phyloP scores from a whole-genome alignment of 2,113 vertebrate species.

The Stercorarius parasiticus region DNA sequence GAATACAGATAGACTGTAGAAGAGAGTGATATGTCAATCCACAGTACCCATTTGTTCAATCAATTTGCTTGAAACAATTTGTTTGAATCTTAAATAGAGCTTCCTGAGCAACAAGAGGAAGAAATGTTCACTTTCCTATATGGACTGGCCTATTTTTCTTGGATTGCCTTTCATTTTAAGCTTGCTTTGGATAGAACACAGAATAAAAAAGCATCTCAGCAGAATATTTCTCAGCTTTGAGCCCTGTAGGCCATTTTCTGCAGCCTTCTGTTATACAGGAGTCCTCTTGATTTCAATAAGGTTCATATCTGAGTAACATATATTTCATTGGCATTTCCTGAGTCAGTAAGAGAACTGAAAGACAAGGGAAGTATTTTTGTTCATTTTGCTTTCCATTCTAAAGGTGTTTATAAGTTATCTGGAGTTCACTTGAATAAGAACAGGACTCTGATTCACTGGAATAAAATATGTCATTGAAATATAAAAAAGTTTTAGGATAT shows the following conservation, averaged over 20 bases:
- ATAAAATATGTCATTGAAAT: not conserved
- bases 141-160: not conserved
- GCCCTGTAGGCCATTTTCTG: not conserved
- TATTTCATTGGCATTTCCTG: not conserved
- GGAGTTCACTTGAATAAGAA: not conserved
- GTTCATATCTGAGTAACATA: not conserved
- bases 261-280: not conserved
- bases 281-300: not conserved
- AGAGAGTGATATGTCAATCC: not conserved
- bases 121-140: not conserved
- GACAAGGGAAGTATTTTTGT: not conserved
- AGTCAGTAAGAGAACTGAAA: not conserved
- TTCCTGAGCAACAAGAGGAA: not conserved
- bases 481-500: not conserved
- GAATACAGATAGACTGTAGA: not conserved
- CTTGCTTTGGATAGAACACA: not conserved
- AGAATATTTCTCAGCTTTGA: not conserved
- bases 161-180: constrained; percentile 1
- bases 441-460: not conserved
- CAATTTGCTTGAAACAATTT: not conserved
- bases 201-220: not conserved
- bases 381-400: not conserved
- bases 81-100: not conserved
- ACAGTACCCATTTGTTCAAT: not conserved
- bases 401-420: not conserved